A percentile compares a stretch with the other conserved stretches of the same genome.
phyloP scores from a whole-genome alignment of 2,888 invertebrate species.

The Melolontha melolontha region DNA sequence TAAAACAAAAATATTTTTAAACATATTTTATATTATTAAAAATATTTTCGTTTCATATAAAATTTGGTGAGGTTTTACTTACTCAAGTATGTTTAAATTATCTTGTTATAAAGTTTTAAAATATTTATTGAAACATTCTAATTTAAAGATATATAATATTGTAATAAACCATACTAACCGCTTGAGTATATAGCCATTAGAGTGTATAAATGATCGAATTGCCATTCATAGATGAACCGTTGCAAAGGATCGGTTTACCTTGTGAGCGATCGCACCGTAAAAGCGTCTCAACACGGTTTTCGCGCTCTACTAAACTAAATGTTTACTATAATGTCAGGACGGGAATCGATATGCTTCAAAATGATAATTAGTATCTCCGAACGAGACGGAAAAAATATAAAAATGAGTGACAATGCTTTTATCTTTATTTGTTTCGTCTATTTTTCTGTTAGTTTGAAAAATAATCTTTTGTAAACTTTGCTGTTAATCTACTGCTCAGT shows the following conservation, averaged over 20 bases:
- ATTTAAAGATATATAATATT: no score
- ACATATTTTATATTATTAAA: no score
- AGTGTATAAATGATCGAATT: conserved; percentile 10
- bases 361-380: no score
- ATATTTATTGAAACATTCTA: no score
- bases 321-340: background rate
- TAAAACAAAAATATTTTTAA: no score
- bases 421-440: conserved; percentile 1
- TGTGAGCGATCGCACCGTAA: conserved; percentile 12
- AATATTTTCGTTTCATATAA: no score
- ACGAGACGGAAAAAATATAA: no score
- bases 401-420: conserved; percentile 2
- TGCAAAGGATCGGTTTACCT: conserved; percentile 19
- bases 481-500: background rate
- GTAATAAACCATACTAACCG: no score
- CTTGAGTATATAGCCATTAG: conserved; percentile 7
- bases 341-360: conserved; percentile 28
- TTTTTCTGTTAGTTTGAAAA: background rate
- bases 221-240: conserved; percentile 21
- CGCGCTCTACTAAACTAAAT: conserved; percentile 13
- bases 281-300: conserved; percentile 13
- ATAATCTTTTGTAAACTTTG: background rate
- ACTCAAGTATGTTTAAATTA: no score
- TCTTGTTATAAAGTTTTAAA: no score
- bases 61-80: no score